phyloP scores from a whole-genome alignment of 2,797 vertebrate genomes.

The Odontamblyopus rebecca region DNA sequence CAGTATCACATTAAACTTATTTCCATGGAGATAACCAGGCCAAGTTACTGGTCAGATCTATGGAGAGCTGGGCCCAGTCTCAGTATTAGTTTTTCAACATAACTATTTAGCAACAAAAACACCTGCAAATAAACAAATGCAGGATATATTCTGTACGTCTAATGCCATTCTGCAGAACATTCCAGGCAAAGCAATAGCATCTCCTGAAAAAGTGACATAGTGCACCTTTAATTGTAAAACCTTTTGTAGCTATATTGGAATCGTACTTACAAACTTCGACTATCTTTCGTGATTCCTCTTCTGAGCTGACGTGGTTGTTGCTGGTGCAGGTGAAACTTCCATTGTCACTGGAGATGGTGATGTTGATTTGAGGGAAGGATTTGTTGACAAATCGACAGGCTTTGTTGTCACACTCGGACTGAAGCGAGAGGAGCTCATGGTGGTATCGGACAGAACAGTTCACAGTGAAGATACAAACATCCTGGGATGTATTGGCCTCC shows the following conservation, averaged over 20 bases:
- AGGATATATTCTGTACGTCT: no score
- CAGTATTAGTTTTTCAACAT: neutral
- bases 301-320: slow-evolving; percentile 53
- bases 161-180: no score
- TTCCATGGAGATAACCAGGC: no score
- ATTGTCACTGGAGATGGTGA: slow-evolving; percentile 7
- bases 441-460: slow-evolving; percentile 51
- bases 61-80: neutral
- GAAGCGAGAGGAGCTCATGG: slow-evolving; percentile 17
- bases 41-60: neutral
- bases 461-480: slow-evolving; percentile 36
- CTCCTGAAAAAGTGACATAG: neutral
- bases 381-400: neutral
- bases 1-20: no score
- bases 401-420: neutral
- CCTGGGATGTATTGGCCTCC: slow-evolving; percentile 25
- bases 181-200: no score
- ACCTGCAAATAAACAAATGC: no score
- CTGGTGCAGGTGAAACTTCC: slow-evolving; percentile 33
- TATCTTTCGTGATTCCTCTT: neutral
- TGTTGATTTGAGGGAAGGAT: slow-evolving; percentile 14
- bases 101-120: neutral
- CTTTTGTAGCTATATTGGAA: neutral
- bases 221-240: neutral
- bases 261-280: slow-evolving; percentile 35